Base-by-base conservation (phyloP, 2,888 invertebrate genomes). In the Odontocerum albicorne region DNA sequence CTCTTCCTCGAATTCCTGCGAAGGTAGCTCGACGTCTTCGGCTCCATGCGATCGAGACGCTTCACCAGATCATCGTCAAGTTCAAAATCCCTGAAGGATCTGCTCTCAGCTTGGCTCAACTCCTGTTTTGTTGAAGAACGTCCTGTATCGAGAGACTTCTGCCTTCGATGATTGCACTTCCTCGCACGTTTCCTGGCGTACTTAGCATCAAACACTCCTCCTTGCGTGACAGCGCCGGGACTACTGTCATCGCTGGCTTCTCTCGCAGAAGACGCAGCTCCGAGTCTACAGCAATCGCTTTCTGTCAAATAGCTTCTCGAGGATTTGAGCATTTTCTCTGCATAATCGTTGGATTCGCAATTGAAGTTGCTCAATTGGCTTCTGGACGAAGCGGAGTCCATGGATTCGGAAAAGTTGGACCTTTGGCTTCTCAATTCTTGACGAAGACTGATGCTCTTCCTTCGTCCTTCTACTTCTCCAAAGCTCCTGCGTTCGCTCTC, bases 1-100 rank as follows among this genome's bases (percentile, higher is more conserved):
- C 53, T 56, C 32, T 61, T 61, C 10, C 58, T 35, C 6, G 59
- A 49, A 19, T 46, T 56, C 7, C 58, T 42, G 22, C 61, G 44
- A 8, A 60, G 40, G 27, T 55, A 60, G 8, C 46, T 46, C 3
- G 49, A 38, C 8, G 55, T 16, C 35, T 58, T 59, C n/a, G 61
- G 61, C 22, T 61, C 61, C 49, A 61, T 42, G 4, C 58, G 42
- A 36, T 59, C 61, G 7, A 61, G 53, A 12, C 61, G 52, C 21
- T 58, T 59, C 8, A 56, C 55, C 21, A 61, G 38, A 22, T 58
- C 61, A 17, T 61, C 61, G 70, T 76, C 77, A 60, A 73, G 71
- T 68, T 76, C 77, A 19, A 59, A 59, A 38, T 57, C 50, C 21
- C 57, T 46, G 19, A 60, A 60, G 13, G 44, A 44, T 27, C 49